These are phyloP conservation scores for Conger conger DNA, from an alignment of 2,113 vertebrate species.

Conservation along the genomic window DNA sequence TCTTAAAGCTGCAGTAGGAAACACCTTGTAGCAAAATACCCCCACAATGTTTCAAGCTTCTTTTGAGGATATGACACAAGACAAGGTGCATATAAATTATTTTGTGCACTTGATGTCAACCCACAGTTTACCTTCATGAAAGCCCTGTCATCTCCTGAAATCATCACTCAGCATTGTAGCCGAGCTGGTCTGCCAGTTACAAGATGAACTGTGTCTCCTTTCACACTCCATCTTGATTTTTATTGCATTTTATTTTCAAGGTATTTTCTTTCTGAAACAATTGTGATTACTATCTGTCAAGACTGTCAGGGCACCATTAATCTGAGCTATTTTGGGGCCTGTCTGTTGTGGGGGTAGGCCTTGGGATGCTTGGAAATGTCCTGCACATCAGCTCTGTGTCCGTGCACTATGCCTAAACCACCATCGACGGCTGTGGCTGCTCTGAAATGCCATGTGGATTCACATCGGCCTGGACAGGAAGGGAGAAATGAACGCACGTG, in stretches of 20 bases:
- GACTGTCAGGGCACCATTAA: slow-evolving; percentile 37
- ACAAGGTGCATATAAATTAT: background rate
- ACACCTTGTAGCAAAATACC: no score
- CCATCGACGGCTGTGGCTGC: slow-evolving; percentile 41
- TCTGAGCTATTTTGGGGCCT: slow-evolving; percentile 46
- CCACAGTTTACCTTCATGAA: background rate
- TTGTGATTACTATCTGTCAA: slow-evolving; percentile 29
- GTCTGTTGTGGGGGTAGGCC: slow-evolving; percentile 42
- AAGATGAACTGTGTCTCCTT: background rate
- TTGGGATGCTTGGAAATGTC: slow-evolving; percentile 54
- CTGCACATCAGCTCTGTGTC: slow-evolving; percentile 59
- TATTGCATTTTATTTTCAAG: slow-evolving; percentile 26
- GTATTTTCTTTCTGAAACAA: slow-evolving; percentile 27
- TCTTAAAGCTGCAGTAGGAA: background rate
- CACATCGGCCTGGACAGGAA: slow-evolving; percentile 45
- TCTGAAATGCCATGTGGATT: slow-evolving; percentile 57
- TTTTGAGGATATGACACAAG: background rate
- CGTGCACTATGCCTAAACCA: slow-evolving; percentile 49
- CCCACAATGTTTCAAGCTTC: background rate
- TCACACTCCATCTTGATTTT: slow-evolving; percentile 19
- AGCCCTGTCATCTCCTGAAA: slow-evolving; percentile 6
- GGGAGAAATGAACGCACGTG: slow-evolving; percentile 35
- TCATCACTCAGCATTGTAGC: background rate
- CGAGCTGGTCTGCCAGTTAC: background rate
- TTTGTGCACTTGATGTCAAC: background rate